Evolutionary conservation across 2,888 invertebrate species (phyloP), one percentile per base, ranked within the genome.

Genomic region (Podabrus alpinus): DNA sequence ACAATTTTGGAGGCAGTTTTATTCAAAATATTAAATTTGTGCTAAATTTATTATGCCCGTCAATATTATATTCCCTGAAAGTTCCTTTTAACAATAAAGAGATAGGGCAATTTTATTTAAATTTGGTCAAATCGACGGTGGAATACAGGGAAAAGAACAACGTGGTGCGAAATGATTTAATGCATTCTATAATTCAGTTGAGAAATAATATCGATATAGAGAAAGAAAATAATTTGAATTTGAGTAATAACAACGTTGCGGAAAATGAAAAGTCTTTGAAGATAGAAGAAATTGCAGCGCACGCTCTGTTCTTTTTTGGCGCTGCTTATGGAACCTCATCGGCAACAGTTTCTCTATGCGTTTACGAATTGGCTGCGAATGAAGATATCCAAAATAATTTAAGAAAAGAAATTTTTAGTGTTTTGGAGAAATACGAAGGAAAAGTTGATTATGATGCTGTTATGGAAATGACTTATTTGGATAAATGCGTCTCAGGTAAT

Each of bases 331-430:
- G 86, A 80, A 86, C 86, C 1, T 86, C 86, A 5, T 86, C 86
- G 4, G 81, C 83, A 11, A 82, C 82, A 69, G 84, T 89, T 81
- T 86, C 87, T 66, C 90, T 87, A 75, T 86, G 86, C 1, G 80
- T 90, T 15, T 90, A 87, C 77, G 89, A 89, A 79, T 80, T 91
- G 45, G 88, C 90, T 3, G 83, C 85, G 10, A 87, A 90, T 79
- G 86, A 84, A 1, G 81, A 86, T 0, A 78, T 88, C 2, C 90
- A 90, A 77, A 82, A 86, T 1, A 87, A 84, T 66, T 76, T 87
- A 0, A 80, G 88, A 11, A 73, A 81, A 0, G 90, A 90, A 81
- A 86, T 90, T 4, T 78, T 83, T 1, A 78, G 73, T 0, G 86
- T 87, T 1, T 73, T 88, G 25, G 79, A 81, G 11, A 84, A 83